Conservation (phyloP, 2,888 invertebrate species). For the Axea sp. region DNA sequence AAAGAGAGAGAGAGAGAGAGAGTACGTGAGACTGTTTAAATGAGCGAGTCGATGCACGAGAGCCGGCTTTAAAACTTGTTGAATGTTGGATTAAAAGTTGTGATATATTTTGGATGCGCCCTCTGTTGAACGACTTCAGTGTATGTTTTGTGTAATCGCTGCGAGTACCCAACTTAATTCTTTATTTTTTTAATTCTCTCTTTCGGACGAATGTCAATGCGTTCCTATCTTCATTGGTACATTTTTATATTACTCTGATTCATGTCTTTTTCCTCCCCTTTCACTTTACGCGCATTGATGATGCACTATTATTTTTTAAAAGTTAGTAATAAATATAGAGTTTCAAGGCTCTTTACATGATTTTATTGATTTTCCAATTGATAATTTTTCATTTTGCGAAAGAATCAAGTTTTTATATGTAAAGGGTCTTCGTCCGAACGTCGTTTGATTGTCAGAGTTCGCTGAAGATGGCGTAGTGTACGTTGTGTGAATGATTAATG, state of each 20-base stretch:
- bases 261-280: conserved; percentile 1
- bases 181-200: conserved; percentile 36
- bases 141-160: conserved; percentile 59
- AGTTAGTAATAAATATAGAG: conserved; percentile 14
- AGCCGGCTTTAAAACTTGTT: conserved; percentile 57
- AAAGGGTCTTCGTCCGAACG: conserved; percentile 47
- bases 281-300: conserved; percentile 23
- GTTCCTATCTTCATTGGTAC: conserved; percentile 50
- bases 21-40: conserved; percentile 33
- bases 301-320: conserved; percentile 30
- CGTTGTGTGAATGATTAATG: conserved; percentile 54
- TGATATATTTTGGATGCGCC: conserved; percentile 60
- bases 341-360: conserved; percentile 50
- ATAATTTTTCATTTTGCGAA: conserved; percentile 30
- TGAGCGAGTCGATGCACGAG: conserved; percentile 34
- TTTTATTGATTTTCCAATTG: conserved; percentile 27
- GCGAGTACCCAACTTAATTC: conserved; percentile 40
- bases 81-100: conserved; percentile 57
- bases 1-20: conserved; percentile 37
- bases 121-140: conserved; percentile 54
- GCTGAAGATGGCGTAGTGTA: conserved; percentile 56
- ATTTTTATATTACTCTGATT: conserved; percentile 23
- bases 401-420: conserved; percentile 24
- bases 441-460: conserved; percentile 53
- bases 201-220: conserved; percentile 37